phyloP scores from a whole-genome alignment of 2,888 invertebrate genomes.

The Geotrupes spiniger region DNA sequence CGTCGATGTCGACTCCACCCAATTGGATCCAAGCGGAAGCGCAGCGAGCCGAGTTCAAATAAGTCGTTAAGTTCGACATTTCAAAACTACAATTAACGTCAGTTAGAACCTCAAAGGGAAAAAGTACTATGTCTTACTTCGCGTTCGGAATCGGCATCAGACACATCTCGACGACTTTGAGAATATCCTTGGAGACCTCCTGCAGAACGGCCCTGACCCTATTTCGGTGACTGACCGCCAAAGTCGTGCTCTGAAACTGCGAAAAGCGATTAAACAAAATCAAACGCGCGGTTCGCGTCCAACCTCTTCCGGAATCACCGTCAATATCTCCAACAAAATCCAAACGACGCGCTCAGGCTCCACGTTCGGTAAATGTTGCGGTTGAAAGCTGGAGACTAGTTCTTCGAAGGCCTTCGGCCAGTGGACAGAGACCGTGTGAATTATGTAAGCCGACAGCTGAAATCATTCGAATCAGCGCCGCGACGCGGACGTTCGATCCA shows the following conservation, averaged over 20 bases:
- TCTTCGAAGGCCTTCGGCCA: conserved; percentile 72
- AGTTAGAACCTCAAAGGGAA: not conserved
- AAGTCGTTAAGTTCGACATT: conserved; percentile 52
- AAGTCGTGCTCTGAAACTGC: conserved; percentile 51
- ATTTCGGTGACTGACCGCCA: conserved; percentile 47
- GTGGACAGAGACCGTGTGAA: conserved; percentile 60
- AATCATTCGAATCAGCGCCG: conserved; percentile 32
- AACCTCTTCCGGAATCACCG: conserved; percentile 87
- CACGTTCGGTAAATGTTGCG: conserved; percentile 57
- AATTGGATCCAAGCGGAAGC: conserved; percentile 63
- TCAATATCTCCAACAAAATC: conserved; percentile 78
- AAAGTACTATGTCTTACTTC: conserved; percentile 36
- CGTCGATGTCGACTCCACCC: conserved; percentile 49
- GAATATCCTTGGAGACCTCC: conserved; percentile 49
- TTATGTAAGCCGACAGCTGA: conserved; percentile 80
- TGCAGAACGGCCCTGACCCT: conserved; percentile 47
- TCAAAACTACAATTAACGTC: conserved; percentile 34
- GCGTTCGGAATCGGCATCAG: conserved; percentile 43
- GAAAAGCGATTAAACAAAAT: conserved; percentile 6
- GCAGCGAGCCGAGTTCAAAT: conserved; percentile 57
- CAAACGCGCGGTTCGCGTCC: no score
- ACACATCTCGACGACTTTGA: conserved; percentile 49
- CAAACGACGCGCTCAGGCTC: conserved; percentile 60
- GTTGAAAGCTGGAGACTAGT: conserved; percentile 58
- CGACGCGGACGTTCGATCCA: conserved; percentile 27